Conservation (phyloP, 2,888 invertebrate species). For the Acleris holmiana region DNA sequence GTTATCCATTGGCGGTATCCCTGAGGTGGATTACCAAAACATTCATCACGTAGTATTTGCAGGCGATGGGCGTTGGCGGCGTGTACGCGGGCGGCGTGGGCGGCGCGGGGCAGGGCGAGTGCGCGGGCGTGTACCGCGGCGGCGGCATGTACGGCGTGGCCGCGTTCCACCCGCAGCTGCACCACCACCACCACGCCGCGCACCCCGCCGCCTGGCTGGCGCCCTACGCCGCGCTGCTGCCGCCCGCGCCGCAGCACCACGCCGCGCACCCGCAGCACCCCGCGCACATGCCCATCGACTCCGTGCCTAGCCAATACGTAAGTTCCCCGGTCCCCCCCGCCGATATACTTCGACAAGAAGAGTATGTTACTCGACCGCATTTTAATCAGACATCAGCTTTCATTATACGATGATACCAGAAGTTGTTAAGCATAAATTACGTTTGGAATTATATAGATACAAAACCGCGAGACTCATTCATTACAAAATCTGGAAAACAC, state of each 20-base stretch:
- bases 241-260: conserved; percentile 46
- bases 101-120: conserved; percentile 68
- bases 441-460: no score
- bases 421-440: no score
- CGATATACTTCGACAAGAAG: no score
- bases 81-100: conserved; percentile 72
- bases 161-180: conserved; percentile 75
- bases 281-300: conserved; percentile 75
- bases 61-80: conserved; percentile 78
- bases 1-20: background rate
- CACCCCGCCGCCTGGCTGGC: conserved; percentile 71
- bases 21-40: conserved; percentile 27
- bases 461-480: no score
- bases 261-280: conserved; percentile 64
- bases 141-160: conserved; percentile 77
- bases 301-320: conserved; percentile 81
- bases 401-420: no score
- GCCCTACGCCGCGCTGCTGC: conserved; percentile 66
- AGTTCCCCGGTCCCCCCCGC: conserved; percentile 47
- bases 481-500: conserved; percentile 7
- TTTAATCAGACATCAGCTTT: no score
- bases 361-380: no score
- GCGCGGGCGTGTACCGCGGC: conserved; percentile 76
- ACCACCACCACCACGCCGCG: conserved; percentile 73
- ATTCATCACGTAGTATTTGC: conserved; percentile 43